Evolutionary conservation across 2,797 vertebrate species (phyloP), one percentile per base, ranked within the genome.

Genomic region (Acrossocheilus wenchowensis): DNA sequence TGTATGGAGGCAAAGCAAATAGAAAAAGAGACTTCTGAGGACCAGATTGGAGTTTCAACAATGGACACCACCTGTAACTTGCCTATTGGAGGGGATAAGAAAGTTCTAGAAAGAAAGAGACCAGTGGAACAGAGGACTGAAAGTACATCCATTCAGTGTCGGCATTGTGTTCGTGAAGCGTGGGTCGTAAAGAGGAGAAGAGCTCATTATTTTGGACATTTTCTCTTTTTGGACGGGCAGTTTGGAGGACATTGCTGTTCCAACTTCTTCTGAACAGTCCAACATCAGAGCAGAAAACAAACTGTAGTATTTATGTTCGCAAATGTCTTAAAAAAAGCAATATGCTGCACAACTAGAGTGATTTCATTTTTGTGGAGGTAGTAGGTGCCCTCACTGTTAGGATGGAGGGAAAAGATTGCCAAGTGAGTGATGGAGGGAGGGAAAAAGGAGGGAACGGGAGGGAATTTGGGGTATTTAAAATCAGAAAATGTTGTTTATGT

Each of bases 271-370:
- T 94, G 72, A 91, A 81, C 92, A 90, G 89, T 90, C 91, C 85
- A 87, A 90, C 86, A 84, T 87, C 78, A 81, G 90, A 92, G 88
- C 86, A 91, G 91, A 89, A 89, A 88, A 91, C 86, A 86, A 92
- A 87, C 75, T 88, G 94, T 95, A 95, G 94, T 94, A 91, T 95
- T 94, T 95, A 94, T 94, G 91, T 94, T 95, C 90, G 93, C 93
- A 95, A 93, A 95, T 95, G 95, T 95, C 94, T 96, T 95, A 36
- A 36, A 36, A 36, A 36, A 92, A 95, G 95, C 94, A 95, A 95
- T 95, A 95, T 95, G 93, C 94, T 95, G 94, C 94, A 95, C 94
- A 95, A 93, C 91, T 91, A 94, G 94, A 83, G 83, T 93, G 91
- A 88, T 86, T 88, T 69, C 21, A 77, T 83, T 87, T 93, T 93